Evolutionary conservation across 2,797 vertebrate species (phyloP).

Genomic region (Peromyscus attwateri): DNA sequence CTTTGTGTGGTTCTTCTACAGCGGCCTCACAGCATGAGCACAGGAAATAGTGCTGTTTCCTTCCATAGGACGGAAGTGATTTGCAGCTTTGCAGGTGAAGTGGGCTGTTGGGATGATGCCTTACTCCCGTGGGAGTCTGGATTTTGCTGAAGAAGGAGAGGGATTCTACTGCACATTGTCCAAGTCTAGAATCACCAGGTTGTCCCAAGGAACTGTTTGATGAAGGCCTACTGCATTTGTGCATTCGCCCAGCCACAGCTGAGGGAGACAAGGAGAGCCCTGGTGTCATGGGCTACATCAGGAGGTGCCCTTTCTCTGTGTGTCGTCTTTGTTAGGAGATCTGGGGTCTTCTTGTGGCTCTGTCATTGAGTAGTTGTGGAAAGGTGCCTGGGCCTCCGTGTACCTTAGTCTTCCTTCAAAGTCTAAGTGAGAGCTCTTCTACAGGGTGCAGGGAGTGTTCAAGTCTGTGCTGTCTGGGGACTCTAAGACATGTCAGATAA

Average conservation of each 20-base stretch:
- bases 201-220: neutral
- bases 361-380: neutral
- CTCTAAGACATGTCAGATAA: rapidly evolving
- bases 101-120: neutral
- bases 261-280: neutral
- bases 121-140: neutral
- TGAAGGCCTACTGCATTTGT: neutral
- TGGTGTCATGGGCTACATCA: neutral
- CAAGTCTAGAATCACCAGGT: neutral
- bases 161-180: neutral
- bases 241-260: no score
- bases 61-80: neutral
- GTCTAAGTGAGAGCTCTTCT: neutral
- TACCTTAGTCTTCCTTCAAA: neutral
- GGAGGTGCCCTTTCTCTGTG: neutral
- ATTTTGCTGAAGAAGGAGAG: neutral
- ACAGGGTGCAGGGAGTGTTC: neutral
- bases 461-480: neutral
- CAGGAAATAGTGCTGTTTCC: neutral
- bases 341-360: neutral
- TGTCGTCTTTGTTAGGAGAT: neutral
- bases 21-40: no score
- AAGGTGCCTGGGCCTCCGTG: neutral
- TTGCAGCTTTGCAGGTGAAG: neutral
- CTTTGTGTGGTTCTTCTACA: no score